Evolutionary conservation across 2,797 vertebrate species (phyloP).

Genomic region (Hypotaenidia philippensis): DNA sequence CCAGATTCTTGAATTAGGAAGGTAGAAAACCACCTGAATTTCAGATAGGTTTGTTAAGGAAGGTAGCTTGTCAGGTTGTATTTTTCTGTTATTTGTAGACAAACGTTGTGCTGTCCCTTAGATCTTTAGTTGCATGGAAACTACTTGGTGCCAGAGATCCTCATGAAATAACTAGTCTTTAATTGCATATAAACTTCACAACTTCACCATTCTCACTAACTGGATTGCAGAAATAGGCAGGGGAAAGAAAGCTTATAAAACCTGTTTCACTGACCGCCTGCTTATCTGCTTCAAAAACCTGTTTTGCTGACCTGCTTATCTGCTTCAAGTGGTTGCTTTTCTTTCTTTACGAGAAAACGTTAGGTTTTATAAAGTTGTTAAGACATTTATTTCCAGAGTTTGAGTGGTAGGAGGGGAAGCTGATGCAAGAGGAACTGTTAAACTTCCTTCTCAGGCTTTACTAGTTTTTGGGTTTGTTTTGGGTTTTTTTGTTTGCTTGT

Average conservation of each 20-base stretch:
- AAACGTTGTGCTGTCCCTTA: not conserved
- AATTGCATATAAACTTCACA: not conserved
- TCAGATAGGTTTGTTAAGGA: not conserved
- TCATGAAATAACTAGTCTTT: not conserved
- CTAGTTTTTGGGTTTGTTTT: not conserved
- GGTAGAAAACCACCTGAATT: not conserved
- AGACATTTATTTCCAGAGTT: not conserved
- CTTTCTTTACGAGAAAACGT: not conserved
- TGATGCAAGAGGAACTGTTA: not conserved
- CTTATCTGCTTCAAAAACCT: not conserved
- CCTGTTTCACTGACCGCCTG: not conserved
- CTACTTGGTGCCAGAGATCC: not conserved
- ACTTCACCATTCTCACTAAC: not conserved
- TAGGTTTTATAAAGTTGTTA: not conserved
- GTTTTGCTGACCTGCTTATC: not conserved
- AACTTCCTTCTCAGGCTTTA: not conserved
- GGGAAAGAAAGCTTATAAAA: not conserved
- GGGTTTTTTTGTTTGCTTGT: not conserved
- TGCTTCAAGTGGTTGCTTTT: not conserved
- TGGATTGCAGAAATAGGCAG: not conserved
- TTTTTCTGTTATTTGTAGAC: not conserved
- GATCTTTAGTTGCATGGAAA: not conserved
- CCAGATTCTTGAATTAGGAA: not conserved
- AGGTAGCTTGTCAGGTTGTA: not conserved
- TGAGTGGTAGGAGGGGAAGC: not conserved